Conservation (phyloP, 2,888 invertebrate species). For the Linyphia triangularis region DNA sequence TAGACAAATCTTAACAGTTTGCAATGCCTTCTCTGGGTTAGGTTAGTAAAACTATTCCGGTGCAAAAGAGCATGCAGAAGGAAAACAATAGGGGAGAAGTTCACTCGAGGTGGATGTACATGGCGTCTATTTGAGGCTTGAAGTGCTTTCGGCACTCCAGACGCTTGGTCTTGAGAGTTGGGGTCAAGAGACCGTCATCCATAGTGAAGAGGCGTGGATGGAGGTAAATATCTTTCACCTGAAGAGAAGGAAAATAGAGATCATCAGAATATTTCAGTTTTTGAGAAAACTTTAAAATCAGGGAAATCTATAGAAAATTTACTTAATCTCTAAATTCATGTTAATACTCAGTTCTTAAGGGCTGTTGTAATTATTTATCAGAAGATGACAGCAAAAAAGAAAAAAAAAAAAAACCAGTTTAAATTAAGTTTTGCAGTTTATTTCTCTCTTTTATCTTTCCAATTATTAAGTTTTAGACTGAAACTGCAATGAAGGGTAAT, state of each 20-base stretch:
- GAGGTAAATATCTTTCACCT: constrained; percentile 96
- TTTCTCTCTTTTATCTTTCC: too few species aligned
- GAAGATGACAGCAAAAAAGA: too few species aligned
- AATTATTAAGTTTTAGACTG: too few species aligned
- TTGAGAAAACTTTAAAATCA: too few species aligned
- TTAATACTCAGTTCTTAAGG: too few species aligned
- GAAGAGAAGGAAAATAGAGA: constrained; percentile 82
- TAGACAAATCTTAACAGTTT: background rate
- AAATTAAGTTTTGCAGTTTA: too few species aligned
- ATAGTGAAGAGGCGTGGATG: constrained; percentile 97
- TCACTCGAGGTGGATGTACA: constrained; percentile 82
- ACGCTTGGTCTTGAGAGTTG: constrained; percentile 96
- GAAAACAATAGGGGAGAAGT: background rate
- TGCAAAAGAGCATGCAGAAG: constrained; percentile 8
- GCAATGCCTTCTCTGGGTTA: background rate
- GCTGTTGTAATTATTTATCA: too few species aligned
- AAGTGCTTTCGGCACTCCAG: constrained; percentile 94
- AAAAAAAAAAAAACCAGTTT: too few species aligned
- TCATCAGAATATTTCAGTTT: background rate
- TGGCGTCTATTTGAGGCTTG: constrained; percentile 94
- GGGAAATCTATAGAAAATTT: too few species aligned
- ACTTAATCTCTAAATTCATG: too few species aligned
- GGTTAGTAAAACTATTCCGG: background rate
- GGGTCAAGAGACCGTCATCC: constrained; percentile 96
- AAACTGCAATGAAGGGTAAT: too few species aligned